phyloP scores from a whole-genome alignment of 2,888 invertebrate species.

The Perizoma affinitatum region DNA sequence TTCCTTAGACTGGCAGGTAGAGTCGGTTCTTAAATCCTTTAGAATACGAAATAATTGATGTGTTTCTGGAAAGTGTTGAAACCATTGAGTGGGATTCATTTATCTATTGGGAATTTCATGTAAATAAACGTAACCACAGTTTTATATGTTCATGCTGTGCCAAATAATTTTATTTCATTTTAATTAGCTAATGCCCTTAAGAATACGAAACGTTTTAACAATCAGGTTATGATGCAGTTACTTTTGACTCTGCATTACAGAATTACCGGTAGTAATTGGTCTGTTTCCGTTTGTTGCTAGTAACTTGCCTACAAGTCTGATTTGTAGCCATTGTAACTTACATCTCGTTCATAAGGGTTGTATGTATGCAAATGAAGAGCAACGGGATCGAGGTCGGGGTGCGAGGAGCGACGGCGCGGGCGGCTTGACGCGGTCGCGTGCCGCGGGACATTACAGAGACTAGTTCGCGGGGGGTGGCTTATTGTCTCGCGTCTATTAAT shows the following conservation, averaged over 20 bases:
- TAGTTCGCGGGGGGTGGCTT: constrained; percentile 72
- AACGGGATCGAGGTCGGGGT: constrained; percentile 63
- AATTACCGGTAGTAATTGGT: constrained; percentile 1
- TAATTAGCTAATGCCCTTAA: neutral
- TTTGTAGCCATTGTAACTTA: constrained; percentile 41
- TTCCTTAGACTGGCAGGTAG: constrained; percentile 61
- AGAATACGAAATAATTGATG: constrained; percentile 67
- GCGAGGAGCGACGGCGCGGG: constrained; percentile 58
- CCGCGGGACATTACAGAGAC: constrained; percentile 71
- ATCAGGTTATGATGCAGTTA: neutral
- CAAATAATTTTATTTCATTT: too few species aligned
- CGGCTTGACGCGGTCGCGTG: constrained; percentile 65
- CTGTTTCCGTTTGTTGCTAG: constrained; percentile 16
- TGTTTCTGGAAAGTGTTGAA: constrained; percentile 19
- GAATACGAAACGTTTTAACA: neutral
- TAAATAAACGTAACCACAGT: neutral
- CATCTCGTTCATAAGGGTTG: constrained; percentile 54
- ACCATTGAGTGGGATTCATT: neutral
- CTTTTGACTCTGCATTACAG: neutral
- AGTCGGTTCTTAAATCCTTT: constrained; percentile 61
- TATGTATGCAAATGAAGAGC: constrained; percentile 62
- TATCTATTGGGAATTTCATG: too few species aligned
- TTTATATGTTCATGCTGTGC: neutral
- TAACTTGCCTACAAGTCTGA: constrained; percentile 26
- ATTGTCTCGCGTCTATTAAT: constrained; percentile 81